Evolutionary conservation across 2,888 invertebrate species (phyloP).

Genomic region (Helleia helle): DNA sequence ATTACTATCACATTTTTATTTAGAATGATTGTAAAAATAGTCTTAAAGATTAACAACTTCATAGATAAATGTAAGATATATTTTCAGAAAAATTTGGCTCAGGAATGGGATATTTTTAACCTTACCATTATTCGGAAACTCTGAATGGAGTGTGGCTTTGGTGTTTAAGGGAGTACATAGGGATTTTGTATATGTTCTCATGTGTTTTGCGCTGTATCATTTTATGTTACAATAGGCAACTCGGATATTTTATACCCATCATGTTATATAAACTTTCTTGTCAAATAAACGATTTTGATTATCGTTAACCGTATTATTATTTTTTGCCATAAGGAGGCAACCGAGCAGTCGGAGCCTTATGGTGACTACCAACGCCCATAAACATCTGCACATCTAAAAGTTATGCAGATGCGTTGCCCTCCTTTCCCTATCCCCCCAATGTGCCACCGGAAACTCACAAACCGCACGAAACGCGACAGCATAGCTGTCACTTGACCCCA

Average conservation of each 20-base stretch:
- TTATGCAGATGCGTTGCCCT: too few species aligned
- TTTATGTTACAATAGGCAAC: neutral
- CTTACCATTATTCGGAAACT: neutral
- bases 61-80: neutral
- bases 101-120: neutral
- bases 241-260: neutral
- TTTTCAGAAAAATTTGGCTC: neutral
- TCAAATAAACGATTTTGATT: constrained; percentile 32
- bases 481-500: too few species aligned
- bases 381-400: too few species aligned
- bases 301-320: constrained; percentile 29
- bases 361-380: too few species aligned
- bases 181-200: neutral
- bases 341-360: too few species aligned
- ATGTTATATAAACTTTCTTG: constrained; percentile 32
- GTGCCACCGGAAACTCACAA: too few species aligned
- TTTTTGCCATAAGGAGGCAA: neutral
- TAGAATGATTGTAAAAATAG: too few species aligned
- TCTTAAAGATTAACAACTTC: neutral
- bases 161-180: neutral
- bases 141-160: neutral
- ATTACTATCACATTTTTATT: too few species aligned
- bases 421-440: too few species aligned
- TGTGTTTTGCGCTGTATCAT: neutral
- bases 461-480: too few species aligned